phyloP scores from a whole-genome alignment of 2,888 invertebrate species.

The Caenorhabditis becei region DNA sequence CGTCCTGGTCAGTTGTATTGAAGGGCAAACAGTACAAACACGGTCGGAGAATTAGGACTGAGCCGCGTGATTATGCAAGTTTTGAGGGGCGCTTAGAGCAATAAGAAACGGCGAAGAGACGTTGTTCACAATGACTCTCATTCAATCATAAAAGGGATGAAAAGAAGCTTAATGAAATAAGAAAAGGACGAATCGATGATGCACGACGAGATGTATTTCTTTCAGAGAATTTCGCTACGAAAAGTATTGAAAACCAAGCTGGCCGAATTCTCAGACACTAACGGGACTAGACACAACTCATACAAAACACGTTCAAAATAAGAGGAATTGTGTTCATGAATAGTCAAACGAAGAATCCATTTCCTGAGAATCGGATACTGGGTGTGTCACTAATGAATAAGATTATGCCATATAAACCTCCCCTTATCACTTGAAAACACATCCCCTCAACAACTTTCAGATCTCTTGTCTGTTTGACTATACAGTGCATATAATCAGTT shows the following conservation, averaged over 20 bases:
- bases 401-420: constrained; percentile 1
- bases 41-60: constrained; percentile 1
- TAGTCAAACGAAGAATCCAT: neutral
- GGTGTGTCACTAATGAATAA: neutral
- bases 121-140: neutral
- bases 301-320: no score
- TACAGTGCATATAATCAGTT: no score
- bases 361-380: neutral
- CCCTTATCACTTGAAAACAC: neutral
- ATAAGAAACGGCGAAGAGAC: neutral
- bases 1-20: neutral
- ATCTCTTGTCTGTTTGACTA: neutral
- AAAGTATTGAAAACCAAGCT: no score
- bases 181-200: neutral
- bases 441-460: neutral
- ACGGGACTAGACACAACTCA: no score
- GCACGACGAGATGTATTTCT: neutral
- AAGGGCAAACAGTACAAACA: constrained; percentile 39
- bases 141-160: neutral
- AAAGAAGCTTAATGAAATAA: neutral
- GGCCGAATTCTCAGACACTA: no score
- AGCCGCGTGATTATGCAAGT: constrained; percentile 21
- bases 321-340: no score
- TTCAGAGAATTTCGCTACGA: no score
- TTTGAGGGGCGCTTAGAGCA: neutral